Base-by-base conservation (phyloP, 2,797 vertebrate species). In the Myripristis murdjan region DNA sequence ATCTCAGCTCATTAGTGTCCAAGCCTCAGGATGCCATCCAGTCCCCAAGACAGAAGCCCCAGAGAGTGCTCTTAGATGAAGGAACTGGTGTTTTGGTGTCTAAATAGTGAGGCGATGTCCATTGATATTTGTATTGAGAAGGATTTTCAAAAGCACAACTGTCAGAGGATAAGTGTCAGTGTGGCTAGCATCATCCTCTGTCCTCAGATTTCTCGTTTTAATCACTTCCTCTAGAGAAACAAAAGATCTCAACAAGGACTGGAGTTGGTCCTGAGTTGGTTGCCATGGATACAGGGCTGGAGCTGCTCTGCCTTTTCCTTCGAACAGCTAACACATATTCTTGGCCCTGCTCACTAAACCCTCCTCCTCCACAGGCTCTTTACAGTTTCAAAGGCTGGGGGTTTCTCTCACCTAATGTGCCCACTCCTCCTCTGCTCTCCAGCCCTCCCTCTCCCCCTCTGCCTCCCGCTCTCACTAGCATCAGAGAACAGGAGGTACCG, bases 241-340 rank as follows among this genome's bases (percentile, higher is more conserved):
- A 88, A 87, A 89, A 81, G 70, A 86, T 65, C 65, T 87, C 72
- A 79, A 83, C 52, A 10, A 81, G 79, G 79, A 85, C 85, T 90
- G 44, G 63, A 88, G 85, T 82, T 76, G 75, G 84, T 89, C 84
- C 81, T 83, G 44, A 81, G 85, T 84, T 82, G 87, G 93, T 93
- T 93, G 85, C 88, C 84, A 92, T 93, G 91, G 93, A 84, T 91
- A 93, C 90, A 2, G 56, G 77, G 78, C 71, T 79, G 64, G 84
- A 86, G 83, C 80, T 70, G 73, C 79, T 87, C 80, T 66, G 39
- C 78, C 66, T 85, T 51, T 77, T 79, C 51, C 75, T 86, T 86
- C 64, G 82, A 85, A 85, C 3, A 43, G 70, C 77, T 44, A 83
- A 78, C 79, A 77, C 22, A 48, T 35, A 84, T 75, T 80, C 61